phyloP scores from a whole-genome alignment of 2,113 vertebrate species.

The Onychostruthus taczanowskii region DNA sequence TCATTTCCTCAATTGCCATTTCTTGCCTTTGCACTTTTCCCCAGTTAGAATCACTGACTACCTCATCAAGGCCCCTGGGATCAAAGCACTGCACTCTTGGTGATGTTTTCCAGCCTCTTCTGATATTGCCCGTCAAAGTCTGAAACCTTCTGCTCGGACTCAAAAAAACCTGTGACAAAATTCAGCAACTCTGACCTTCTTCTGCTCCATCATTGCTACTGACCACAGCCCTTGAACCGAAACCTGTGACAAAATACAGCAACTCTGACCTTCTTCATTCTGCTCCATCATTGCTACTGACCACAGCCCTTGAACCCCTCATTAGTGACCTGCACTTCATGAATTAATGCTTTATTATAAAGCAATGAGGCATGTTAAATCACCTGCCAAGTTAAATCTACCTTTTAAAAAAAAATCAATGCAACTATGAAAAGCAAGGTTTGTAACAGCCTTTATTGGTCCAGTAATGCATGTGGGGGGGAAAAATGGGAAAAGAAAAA shows the following conservation, averaged over 20 bases:
- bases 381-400: background rate
- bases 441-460: background rate
- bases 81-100: background rate
- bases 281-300: background rate
- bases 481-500: accelerated
- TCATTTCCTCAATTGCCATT: background rate
- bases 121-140: background rate
- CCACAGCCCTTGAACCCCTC: background rate
- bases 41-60: background rate
- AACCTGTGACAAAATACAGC: background rate
- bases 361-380: background rate
- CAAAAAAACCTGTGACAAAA: background rate
- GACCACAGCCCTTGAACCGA: background rate
- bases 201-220: background rate
- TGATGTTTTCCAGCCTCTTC: background rate
- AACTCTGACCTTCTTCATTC: background rate
- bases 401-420: background rate
- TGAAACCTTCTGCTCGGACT: background rate
- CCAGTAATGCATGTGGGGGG: background rate
- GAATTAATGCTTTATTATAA: background rate
- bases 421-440: background rate
- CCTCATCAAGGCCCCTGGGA: background rate
- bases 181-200: background rate
- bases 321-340: background rate
- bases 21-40: background rate